Base-by-base conservation (phyloP, 2,797 vertebrate species). In the Microctenopoma lineatum region DNA sequence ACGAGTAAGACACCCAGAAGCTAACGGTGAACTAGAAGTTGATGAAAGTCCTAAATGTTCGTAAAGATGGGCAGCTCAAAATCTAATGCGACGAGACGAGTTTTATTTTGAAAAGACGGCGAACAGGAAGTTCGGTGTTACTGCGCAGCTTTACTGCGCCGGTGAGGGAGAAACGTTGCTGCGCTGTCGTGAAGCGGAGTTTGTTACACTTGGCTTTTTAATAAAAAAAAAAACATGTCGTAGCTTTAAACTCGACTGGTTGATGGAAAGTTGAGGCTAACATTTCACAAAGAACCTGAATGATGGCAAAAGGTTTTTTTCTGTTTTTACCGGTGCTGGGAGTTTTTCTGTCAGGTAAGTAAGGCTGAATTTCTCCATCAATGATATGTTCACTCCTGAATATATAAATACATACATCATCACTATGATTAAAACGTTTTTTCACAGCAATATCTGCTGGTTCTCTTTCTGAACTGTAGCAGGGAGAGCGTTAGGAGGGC, bases 341-440 rank as follows among this genome's bases (percentile, higher is more conserved):
- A 41, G 2, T 77, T 39, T 15, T 81, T 38, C 69, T 79, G n/a
- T 60, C 54, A 44, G 77, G 86, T 87, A 36, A 82, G 83, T 39
- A 1, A 5, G 3, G 26, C 29, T 52, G 7, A 38, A 0, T 47
- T 47, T 7, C n/a, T 1, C 2, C 9, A 7, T 39, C 18, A 57
- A 50, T 45, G 0, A 42, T 3, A 1, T 14, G 11, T 32, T 32
- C 29, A 32, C 29, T 32, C 5, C 29, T 32, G 29, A 32, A 5
- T 32, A 5, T 21, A 21, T 21, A 21, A 21, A 21, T 21, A 21
- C 4, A 32, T 32, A 32, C 5, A 6, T 5, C 29, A 6, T 7
- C 5, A 11, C 1, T 36, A 9, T 10, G 36, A 9, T 36, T 10
- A 36, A 21, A 21, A 21, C 21, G 21, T 21, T 21, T 21, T 21